These are phyloP conservation scores for Heterodera filipjevi DNA, from an alignment of 2,888 invertebrate species.

Conservation along the genomic window DNA sequence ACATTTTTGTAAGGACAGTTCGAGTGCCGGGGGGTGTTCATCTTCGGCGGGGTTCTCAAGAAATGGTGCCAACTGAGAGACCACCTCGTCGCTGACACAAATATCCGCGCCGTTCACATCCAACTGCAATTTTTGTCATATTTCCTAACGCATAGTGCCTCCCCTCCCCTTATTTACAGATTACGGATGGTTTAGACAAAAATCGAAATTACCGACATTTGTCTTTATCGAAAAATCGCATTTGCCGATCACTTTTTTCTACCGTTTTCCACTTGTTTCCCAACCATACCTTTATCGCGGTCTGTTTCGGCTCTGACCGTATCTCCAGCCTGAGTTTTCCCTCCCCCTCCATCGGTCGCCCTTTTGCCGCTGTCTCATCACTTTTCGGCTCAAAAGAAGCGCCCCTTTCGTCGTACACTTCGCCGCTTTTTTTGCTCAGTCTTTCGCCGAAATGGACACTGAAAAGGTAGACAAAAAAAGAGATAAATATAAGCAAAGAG, in stretches of 20 bases:
- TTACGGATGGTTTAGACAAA: too few relatives aligned
- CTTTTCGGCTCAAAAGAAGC: constrained; percentile 4
- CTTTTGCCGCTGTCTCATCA: background rate
- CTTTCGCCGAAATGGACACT: constrained; percentile 25
- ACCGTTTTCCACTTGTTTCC: background rate
- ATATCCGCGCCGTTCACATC: constrained; percentile 27
- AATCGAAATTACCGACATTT: too few relatives aligned
- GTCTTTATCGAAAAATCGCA: too few relatives aligned
- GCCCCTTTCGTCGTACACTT: constrained; percentile 27
- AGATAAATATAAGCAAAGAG: background rate
- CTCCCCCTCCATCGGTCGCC: background rate
- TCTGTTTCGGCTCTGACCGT: background rate
- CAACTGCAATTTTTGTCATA: background rate
- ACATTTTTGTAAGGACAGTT: constrained; percentile 31
- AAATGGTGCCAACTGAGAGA: constrained; percentile 33
- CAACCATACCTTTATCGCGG: constrained; percentile 1
- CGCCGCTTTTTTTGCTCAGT: constrained; percentile 14
- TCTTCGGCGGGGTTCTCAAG: constrained; percentile 23
- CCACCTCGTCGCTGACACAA: constrained; percentile 29
- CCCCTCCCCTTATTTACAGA: too few relatives aligned
- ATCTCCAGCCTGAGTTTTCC: constrained; percentile 19
- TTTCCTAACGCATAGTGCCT: background rate
- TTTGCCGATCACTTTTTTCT: too few relatives aligned
- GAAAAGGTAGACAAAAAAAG: background rate
- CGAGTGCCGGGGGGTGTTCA: constrained; percentile 16